Base-by-base conservation (phyloP, 37 sponge, comb jelly and placozoan species). In the Chondrosia reniformis region DNA sequence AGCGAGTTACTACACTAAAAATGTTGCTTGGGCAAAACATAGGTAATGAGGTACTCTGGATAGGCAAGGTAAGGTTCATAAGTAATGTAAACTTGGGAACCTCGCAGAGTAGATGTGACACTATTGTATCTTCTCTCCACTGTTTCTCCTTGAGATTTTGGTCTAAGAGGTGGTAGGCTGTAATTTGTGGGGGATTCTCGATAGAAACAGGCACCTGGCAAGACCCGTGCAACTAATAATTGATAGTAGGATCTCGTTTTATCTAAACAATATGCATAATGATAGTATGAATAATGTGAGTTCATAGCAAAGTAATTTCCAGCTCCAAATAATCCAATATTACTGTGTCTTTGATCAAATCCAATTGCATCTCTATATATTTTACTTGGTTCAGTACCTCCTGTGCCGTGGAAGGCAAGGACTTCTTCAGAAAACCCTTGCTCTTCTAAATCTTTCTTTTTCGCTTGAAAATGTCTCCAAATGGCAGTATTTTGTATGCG, bases 291-390 rank as follows among this genome's bases (percentile, higher is more conserved):
- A 27, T 79, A 79, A 24, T 36, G 42, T 8, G 80, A 41, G 49
- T 79, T 79, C 17, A 79, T 49, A 30, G 80, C 80, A 42, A 79
- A 79, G 45, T 79, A 79, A 28, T 41, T 27, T 1, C 80, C 80
- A 10, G 22, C 36, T 19, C 80, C 80, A 67, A 67, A 79, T 54
- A 79, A 5, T 17, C 80, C 80, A 32, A 32, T 30, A 5, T 15
- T 6, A 27, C 67, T 44, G 21, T 9, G 43, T 2, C 66, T 66
- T 37, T 5, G 64, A 32, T 43, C 64, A 45, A 79, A 79, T 30
- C 80, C 80, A 28, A 63, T 57, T 65, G 28, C 63, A 49, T 30
- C 32, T 38, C 43, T 52, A 49, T 67, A 79, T 22, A 79, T 79
- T 31, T 4, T 42, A 25, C 66, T 27, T 27, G 80, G 80, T 4